phyloP scores from a whole-genome alignment of 2,113 vertebrate genomes.

The Phalacrocorax brasilianus region DNA sequence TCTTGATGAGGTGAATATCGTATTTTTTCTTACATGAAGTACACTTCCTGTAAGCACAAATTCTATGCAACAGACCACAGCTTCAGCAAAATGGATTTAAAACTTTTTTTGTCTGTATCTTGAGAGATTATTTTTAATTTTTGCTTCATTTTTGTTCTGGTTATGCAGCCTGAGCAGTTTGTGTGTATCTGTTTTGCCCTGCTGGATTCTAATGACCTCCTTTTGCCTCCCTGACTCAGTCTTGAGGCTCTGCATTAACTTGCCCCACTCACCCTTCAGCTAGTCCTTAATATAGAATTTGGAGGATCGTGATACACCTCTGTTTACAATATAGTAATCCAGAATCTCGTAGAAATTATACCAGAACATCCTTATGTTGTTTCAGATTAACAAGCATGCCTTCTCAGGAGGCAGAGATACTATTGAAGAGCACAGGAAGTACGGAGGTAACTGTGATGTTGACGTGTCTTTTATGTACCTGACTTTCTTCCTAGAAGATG shows the following conservation, averaged over 20 bases:
- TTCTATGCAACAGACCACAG: background rate
- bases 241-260: background rate
- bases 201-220: background rate
- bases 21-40: background rate
- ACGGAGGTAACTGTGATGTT: slow-evolving; percentile 90
- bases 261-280: background rate
- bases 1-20: background rate
- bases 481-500: slow-evolving; percentile 96
- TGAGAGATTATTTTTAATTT: background rate
- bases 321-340: background rate
- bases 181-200: background rate
- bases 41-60: background rate
- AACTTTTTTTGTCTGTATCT: background rate
- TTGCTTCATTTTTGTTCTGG: background rate
- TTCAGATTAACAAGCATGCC: slow-evolving; percentile 94
- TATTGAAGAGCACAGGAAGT: slow-evolving; percentile 89
- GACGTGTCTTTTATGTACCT: slow-evolving; percentile 97
- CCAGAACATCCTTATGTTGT: background rate
- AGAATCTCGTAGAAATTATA: background rate
- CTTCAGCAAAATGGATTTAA: background rate
- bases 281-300: background rate
- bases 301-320: background rate
- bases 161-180: background rate
- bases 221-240: background rate
- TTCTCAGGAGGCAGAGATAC: slow-evolving; percentile 97